These are phyloP conservation scores for Tipula vernalis DNA, from an alignment of 2,888 invertebrate genomes.

Conservation along the genomic window DNA sequence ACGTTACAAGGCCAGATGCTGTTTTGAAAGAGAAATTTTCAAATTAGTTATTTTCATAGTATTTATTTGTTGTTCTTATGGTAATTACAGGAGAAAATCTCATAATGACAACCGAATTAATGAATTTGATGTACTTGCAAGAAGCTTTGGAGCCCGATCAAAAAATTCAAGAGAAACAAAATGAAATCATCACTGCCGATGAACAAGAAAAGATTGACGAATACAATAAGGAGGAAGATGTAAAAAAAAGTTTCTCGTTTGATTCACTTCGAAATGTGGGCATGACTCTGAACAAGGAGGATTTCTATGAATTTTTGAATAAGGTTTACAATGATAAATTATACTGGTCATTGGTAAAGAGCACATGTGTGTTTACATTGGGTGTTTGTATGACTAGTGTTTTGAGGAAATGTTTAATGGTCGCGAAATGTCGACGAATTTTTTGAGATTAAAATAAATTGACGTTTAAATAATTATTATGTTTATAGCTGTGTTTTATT, in stretches of 20 bases:
- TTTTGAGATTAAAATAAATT: slow-evolving; percentile 4
- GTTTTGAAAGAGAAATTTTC: background rate
- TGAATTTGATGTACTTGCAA: background rate
- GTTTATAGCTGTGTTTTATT: no score
- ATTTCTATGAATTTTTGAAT: background rate
- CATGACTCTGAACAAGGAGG: background rate
- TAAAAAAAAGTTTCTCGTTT: background rate
- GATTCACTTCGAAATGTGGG: background rate
- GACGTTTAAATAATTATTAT: no score
- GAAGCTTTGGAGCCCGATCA: background rate
- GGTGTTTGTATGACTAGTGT: slow-evolving; percentile 24
- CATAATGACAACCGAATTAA: background rate
- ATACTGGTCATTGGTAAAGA: slow-evolving; percentile 20
- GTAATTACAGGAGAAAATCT: background rate
- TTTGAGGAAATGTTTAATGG: slow-evolving; percentile 18
- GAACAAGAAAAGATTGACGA: background rate
- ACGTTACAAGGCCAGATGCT: slow-evolving; percentile 25
- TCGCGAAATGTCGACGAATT: background rate
- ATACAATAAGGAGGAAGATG: background rate
- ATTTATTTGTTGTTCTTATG: background rate
- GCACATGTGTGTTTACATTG: slow-evolving; percentile 21
- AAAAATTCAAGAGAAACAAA: background rate
- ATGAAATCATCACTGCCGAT: background rate
- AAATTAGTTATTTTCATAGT: background rate
- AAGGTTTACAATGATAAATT: slow-evolving; percentile 15